These are phyloP conservation scores for Phymorhynchus buccinoides DNA, from an alignment of 1,140 invertebrate genomes.

Conservation along the genomic window DNA sequence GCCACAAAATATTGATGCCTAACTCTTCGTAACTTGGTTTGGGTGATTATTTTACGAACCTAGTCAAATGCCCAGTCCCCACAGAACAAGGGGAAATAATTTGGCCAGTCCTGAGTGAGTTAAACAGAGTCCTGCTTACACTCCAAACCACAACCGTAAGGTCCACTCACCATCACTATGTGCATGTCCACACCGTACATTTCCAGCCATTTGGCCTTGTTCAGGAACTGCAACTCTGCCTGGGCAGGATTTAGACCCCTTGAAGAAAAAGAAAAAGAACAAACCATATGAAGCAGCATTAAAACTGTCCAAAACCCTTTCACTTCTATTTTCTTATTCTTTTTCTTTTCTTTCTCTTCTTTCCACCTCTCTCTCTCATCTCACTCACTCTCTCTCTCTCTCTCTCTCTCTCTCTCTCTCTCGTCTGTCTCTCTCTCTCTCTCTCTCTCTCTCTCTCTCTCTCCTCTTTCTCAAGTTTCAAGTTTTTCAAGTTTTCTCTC, in stretches of 20 bases:
- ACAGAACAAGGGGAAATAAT: too few species aligned
- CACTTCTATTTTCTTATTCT: too few species aligned
- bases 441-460: background rate
- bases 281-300: too few species aligned
- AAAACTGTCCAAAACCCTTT: too few species aligned
- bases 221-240: constrained; percentile 83
- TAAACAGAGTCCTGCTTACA: too few species aligned
- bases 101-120: too few species aligned
- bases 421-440: background rate
- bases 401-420: background rate
- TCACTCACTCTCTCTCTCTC: background rate
- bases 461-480: background rate
- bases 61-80: too few species aligned
- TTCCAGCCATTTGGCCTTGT: constrained; percentile 87
- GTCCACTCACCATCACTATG: constrained; percentile 81
- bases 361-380: background rate
- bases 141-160: too few species aligned
- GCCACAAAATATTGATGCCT: too few species aligned
- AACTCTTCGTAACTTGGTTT: too few species aligned
- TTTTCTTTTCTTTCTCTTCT: background rate
- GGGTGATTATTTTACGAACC: too few species aligned
- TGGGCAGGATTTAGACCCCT: constrained; percentile 82
- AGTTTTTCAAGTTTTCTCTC: too few species aligned
- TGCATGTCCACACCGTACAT: constrained; percentile 86
- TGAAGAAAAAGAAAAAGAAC: constrained; percentile 41